Evolutionary conservation across 2,113 vertebrate species (phyloP).

Genomic region (Equus przewalskii): DNA sequence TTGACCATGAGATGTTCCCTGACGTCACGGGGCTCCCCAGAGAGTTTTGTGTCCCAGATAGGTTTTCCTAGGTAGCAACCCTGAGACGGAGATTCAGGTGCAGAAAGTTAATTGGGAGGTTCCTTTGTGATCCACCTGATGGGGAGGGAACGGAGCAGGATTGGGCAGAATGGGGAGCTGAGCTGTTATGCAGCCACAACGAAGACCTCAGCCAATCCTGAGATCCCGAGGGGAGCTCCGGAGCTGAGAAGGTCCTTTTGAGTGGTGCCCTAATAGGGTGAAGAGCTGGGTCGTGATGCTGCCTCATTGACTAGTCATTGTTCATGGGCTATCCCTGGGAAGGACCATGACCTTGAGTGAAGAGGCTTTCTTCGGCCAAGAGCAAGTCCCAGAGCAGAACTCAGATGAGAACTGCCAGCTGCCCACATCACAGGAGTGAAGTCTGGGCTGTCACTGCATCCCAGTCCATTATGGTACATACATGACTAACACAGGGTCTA

Average conservation of each 20-base stretch:
- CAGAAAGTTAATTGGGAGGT: not conserved
- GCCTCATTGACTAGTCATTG: not conserved
- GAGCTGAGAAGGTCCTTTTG: not conserved
- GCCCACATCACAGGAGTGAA: fast-evolving
- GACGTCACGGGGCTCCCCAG: fast-evolving
- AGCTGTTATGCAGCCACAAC: not conserved
- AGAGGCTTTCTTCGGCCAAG: not conserved
- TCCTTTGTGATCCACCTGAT: not conserved
- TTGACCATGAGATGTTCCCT: too few species aligned
- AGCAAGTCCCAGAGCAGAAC: not conserved
- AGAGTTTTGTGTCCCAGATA: too few species aligned
- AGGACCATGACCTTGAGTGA: too few species aligned
- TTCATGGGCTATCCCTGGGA: not conserved
- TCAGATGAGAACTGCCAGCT: not conserved
- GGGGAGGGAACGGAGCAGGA: not conserved
- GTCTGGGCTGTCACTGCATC: not conserved
- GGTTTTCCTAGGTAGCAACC: not conserved
- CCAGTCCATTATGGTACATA: fast-evolving
- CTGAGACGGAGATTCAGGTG: not conserved
- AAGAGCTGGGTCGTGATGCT: not conserved
- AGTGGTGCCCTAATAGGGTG: fast-evolving
- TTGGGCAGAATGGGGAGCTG: not conserved
- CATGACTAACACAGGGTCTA: fast-evolving
- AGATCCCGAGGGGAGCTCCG: fast-evolving
- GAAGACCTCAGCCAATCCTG: fast-evolving